Evolutionary conservation across 1,140 invertebrate species (phyloP).

Genomic region (Sitobion miscanthi): DNA sequence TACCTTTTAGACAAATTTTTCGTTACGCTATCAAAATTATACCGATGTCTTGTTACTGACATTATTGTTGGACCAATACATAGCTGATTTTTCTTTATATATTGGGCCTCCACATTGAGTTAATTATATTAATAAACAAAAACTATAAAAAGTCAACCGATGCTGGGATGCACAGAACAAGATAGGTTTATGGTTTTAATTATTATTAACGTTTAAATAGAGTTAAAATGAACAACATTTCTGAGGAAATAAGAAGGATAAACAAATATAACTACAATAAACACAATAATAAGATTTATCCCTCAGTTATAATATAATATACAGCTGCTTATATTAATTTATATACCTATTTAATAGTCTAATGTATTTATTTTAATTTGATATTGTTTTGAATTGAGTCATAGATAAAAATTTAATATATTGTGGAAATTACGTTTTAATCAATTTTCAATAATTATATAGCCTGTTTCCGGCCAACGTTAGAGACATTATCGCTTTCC

Average conservation of each 20-base stretch:
- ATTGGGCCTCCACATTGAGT: not conserved
- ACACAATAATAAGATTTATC: not conserved
- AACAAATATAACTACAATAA: not conserved
- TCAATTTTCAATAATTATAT: not conserved
- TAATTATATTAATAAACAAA: not conserved
- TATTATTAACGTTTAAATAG: not conserved
- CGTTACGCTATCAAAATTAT: not conserved
- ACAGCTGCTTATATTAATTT: not conserved
- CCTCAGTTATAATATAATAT: not conserved
- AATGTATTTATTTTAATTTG: not conserved
- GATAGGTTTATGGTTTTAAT: not conserved
- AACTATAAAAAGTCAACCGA: not conserved
- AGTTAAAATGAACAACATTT: not conserved
- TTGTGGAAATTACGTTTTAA: not conserved
- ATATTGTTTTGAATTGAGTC: not conserved
- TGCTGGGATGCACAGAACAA: not conserved
- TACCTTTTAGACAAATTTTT: not conserved
- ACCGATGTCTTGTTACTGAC: not conserved
- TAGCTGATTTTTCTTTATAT: not conserved
- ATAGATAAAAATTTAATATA: not conserved
- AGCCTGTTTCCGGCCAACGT: not conserved
- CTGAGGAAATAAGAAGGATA: not conserved
- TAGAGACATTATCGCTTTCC: not conserved
- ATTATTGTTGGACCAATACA: not conserved
- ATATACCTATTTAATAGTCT: too few relatives aligned